These are phyloP conservation scores for Phaetusa simplex DNA, from an alignment of 2,113 vertebrate genomes.

Conservation along the genomic window DNA sequence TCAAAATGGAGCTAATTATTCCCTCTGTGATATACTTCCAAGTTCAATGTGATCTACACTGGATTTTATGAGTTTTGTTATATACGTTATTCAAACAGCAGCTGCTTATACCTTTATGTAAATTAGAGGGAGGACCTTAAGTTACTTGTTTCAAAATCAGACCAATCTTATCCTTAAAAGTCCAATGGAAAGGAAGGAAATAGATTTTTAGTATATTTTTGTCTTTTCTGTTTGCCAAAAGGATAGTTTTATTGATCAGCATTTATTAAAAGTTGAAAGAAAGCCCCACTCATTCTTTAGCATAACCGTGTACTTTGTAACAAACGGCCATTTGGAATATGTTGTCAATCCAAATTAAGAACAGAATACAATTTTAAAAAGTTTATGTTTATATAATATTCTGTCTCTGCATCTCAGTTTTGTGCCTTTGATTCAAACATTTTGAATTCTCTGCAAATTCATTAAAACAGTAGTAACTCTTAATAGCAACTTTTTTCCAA, in stretches of 20 bases:
- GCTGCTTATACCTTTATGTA: not conserved
- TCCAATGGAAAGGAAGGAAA: not conserved
- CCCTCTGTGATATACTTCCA: not conserved
- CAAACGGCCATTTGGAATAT: not conserved
- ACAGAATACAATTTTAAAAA: not conserved
- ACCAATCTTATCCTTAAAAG: not conserved
- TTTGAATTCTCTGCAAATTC: not conserved
- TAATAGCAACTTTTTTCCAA: not conserved
- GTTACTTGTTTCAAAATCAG: not conserved
- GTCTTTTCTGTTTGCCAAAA: not conserved
- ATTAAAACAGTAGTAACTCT: not conserved
- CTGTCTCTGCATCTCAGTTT: not conserved
- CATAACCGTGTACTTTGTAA: not conserved
- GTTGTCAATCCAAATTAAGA: constrained; percentile 9
- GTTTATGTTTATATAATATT: not conserved
- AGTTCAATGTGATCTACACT: not conserved
- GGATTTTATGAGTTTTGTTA: not conserved
- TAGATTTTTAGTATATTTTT: not conserved
- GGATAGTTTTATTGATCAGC: not conserved
- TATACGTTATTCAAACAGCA: not conserved
- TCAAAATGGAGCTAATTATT: not conserved
- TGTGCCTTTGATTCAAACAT: not conserved
- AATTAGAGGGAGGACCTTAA: not conserved
- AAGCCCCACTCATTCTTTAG: not conserved
- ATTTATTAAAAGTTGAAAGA: constrained; percentile 1